A percentile compares a stretch with the other conserved stretches of the same genome.
Conservation (phyloP, 1,140 invertebrate species). For the Neodiprion virginianus region DNA sequence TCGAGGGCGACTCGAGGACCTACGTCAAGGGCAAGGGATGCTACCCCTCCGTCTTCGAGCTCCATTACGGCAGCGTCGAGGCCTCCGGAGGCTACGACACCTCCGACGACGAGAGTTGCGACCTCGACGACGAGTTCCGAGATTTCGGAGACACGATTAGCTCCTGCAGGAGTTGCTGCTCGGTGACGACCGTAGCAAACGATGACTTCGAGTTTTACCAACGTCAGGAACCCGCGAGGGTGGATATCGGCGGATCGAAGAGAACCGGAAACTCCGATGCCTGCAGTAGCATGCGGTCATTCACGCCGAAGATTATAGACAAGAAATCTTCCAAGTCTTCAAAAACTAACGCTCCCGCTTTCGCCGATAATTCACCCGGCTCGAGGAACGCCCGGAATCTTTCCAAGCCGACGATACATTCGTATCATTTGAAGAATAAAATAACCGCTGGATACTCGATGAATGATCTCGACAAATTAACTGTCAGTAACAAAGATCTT, state of each 20-base stretch:
- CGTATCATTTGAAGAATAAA: slow-evolving; percentile 48
- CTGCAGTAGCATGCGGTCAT: slow-evolving; percentile 53
- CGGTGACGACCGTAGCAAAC: slow-evolving; percentile 71
- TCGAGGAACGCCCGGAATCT: slow-evolving; percentile 24
- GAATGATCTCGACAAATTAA: slow-evolving; percentile 60
- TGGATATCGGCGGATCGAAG: neutral
- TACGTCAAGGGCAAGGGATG: slow-evolving; percentile 40
- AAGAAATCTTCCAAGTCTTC: slow-evolving; percentile 16
- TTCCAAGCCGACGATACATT: slow-evolving; percentile 48
- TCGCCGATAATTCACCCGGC: neutral
- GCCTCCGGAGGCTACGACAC: slow-evolving; percentile 48
- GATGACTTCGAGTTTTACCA: slow-evolving; percentile 73
- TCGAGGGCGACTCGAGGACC: slow-evolving; percentile 40
- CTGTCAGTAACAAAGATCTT: slow-evolving; percentile 23
- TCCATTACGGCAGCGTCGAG: slow-evolving; percentile 25
- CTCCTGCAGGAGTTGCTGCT: slow-evolving; percentile 66
- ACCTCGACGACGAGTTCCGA: slow-evolving; percentile 43
- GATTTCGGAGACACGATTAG: slow-evolving; percentile 57
- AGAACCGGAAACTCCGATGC: slow-evolving; percentile 30
- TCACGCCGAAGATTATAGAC: slow-evolving; percentile 54
- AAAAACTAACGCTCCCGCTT: neutral
- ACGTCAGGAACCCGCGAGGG: slow-evolving; percentile 35
- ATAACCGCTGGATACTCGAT: slow-evolving; percentile 57
- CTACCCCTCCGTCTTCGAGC: slow-evolving; percentile 25
- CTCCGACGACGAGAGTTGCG: slow-evolving; percentile 60